These are phyloP conservation scores for Trachythela sp. DNA, from an alignment of 64 coral and sea anemone genomes.

Conservation along the genomic window DNA sequence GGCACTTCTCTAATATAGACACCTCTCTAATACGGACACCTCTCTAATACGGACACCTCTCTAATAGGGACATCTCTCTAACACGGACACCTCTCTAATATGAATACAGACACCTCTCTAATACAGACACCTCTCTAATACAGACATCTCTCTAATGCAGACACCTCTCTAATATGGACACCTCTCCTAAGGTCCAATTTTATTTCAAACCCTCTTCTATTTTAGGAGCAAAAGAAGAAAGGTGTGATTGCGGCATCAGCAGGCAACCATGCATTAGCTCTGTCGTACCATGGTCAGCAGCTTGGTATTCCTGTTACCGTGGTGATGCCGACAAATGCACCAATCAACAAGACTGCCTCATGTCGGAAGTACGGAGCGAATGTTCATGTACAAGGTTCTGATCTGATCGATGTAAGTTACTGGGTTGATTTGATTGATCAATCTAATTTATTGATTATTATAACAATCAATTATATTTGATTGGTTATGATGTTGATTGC, in stretches of 20 bases:
- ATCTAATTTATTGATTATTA: no score
- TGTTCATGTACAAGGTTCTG: constrained; percentile 60
- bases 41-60: background rate
- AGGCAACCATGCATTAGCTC: constrained; percentile 61
- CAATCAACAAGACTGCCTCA: constrained; percentile 58
- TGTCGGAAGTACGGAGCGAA: constrained; percentile 52
- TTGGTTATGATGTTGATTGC: no score
- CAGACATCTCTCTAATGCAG: background rate
- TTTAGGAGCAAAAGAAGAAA: constrained; percentile 58
- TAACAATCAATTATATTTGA: no score
- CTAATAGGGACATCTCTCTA: background rate
- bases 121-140: no score
- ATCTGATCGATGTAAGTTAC: constrained; percentile 54
- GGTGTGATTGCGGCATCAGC: constrained; percentile 67
- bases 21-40: no score
- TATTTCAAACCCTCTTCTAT: background rate
- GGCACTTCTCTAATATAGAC: no score
- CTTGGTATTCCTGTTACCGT: constrained; percentile 64
- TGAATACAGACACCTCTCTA: background rate
- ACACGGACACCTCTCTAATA: background rate
- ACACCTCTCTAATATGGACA: no score
- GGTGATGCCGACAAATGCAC: constrained; percentile 64
- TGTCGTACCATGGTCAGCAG: constrained; percentile 60
- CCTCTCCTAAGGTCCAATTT: background rate
- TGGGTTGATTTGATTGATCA: no score